These are phyloP conservation scores for Onchidella celtica DNA, from an alignment of 2,888 invertebrate genomes.

Conservation along the genomic window DNA sequence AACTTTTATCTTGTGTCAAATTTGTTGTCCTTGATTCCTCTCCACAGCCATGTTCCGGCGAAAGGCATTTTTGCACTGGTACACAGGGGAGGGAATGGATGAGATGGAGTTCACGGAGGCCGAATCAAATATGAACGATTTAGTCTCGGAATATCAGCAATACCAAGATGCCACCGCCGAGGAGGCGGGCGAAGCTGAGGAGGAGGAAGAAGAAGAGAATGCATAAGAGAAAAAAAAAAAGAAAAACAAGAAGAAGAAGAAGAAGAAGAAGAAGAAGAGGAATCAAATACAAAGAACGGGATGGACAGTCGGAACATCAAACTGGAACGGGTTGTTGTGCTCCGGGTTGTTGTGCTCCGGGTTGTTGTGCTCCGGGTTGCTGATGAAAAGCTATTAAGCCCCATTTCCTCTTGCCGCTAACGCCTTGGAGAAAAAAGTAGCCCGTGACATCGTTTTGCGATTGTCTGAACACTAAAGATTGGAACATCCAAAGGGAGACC, in stretches of 20 bases:
- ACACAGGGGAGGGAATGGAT: constrained; percentile 98
- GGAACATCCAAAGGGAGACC: neutral
- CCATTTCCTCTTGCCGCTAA: neutral
- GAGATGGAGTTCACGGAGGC: constrained; percentile 98
- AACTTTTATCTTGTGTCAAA: too few relatives aligned
- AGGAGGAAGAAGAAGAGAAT: constrained; percentile 39
- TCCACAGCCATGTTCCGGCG: constrained; percentile 82
- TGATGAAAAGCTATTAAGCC: neutral
- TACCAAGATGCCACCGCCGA: constrained; percentile 78
- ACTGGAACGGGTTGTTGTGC: too few relatives aligned
- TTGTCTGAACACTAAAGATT: neutral
- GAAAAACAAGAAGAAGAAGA: neutral
- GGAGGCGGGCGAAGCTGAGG: constrained; percentile 89
- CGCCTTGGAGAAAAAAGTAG: neutral
- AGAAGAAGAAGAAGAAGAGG: neutral
- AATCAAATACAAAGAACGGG: constrained; percentile 46
- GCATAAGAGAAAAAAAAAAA: neutral
- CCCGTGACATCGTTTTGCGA: neutral
- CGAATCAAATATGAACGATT: constrained; percentile 93
- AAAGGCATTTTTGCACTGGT: constrained; percentile 98
- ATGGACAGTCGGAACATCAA: constrained; percentile 38
- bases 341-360: too few relatives aligned
- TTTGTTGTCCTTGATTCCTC: too few relatives aligned
- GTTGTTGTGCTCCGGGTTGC: constrained; percentile 20
- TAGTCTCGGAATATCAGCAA: constrained; percentile 83